Percentiles rank a stretch among this genome's conserved stretches.
Conservation (phyloP, 2,888 invertebrate genomes). For the Eupithecia tripunctaria region DNA sequence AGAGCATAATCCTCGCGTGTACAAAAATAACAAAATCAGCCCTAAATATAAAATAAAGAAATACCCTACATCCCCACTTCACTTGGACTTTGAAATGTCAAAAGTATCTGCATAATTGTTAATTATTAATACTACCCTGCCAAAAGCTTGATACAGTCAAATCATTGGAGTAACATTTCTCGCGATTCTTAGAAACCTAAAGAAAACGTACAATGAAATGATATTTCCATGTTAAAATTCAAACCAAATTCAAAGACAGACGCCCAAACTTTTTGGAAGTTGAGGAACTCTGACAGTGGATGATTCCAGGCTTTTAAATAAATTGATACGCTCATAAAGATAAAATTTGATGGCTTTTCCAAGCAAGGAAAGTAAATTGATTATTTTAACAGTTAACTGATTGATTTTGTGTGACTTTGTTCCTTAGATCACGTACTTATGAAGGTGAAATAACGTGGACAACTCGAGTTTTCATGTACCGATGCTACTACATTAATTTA, state of each 20-base stretch:
- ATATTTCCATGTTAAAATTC: conserved; percentile 29
- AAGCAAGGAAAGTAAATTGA: conserved; percentile 36
- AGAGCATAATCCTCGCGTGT: not conserved
- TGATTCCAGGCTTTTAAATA: conserved; percentile 42
- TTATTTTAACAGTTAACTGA: conserved; percentile 32
- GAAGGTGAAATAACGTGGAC: not conserved
- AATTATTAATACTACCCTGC: not conserved
- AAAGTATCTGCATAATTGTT: not conserved
- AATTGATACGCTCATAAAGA: conserved; percentile 42
- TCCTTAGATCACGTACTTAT: not conserved
- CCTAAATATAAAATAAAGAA: not conserved
- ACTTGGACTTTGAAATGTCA: not conserved
- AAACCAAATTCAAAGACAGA: conserved; percentile 27
- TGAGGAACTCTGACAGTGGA: conserved; percentile 40
- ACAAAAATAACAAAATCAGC: not conserved
- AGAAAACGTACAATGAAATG: conserved; percentile 20
- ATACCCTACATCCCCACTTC: not conserved
- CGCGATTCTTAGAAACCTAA: not conserved
- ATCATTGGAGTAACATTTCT: conserved; percentile 1
- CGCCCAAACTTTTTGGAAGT: conserved; percentile 29
- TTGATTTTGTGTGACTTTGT: conserved; percentile 17
- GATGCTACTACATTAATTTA: no score
- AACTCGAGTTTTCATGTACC: not conserved
- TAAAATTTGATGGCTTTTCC: conserved; percentile 37
- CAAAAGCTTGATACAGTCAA: not conserved